phyloP scores from a whole-genome alignment of 1,140 invertebrate genomes.

The Orchesella cincta region DNA sequence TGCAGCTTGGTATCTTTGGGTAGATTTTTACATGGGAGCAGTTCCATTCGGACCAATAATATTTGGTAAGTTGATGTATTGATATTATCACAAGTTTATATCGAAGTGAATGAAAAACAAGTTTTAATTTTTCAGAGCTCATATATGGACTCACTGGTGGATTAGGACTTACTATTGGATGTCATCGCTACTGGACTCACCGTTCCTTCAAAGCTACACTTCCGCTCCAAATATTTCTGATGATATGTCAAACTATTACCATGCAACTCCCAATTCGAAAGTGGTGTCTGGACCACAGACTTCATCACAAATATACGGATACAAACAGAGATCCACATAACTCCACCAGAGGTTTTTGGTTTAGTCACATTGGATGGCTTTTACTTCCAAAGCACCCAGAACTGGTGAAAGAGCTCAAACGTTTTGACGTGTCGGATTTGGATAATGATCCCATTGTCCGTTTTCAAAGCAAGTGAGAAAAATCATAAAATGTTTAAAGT shows the following conservation, averaged over 20 bases:
- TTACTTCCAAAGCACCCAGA: neutral
- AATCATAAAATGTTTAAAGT: no score
- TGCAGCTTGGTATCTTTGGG: no score
- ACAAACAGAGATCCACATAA: neutral
- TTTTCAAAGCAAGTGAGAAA: neutral
- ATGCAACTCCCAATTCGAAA: neutral
- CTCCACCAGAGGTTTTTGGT: neutral
- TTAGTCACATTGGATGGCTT: neutral
- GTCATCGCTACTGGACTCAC: neutral
- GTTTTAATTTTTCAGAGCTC: no score
- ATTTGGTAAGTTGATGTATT: no score
- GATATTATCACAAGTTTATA: no score
- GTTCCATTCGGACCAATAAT: no score
- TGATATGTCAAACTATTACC: neutral
- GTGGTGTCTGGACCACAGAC: neutral
- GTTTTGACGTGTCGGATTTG: neutral
- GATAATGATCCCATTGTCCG: no score
- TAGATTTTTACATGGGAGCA: no score
- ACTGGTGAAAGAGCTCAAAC: neutral
- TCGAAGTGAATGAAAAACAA: no score
- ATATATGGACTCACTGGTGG: no score
- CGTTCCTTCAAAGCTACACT: neutral
- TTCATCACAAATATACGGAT: neutral
- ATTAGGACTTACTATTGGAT: no score
- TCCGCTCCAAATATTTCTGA: neutral